These are phyloP conservation scores for Anarsia innoxiella DNA, from an alignment of 2,888 invertebrate genomes.

Conservation along the genomic window DNA sequence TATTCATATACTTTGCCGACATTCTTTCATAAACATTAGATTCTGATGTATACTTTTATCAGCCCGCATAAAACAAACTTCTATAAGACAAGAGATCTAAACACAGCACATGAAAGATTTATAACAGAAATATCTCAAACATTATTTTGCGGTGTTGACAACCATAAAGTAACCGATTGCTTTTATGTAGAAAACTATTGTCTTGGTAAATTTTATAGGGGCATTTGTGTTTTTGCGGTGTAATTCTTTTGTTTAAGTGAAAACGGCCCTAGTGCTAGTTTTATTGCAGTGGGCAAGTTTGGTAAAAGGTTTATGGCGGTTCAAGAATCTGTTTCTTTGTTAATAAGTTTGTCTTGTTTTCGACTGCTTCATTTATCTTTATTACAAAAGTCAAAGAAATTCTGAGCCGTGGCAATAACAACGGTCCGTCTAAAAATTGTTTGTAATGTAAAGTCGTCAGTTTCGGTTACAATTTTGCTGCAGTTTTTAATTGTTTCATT, in stretches of 20 bases:
- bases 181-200: slow-evolving; percentile 42
- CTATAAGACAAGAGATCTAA: slow-evolving; percentile 24
- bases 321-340: slow-evolving; percentile 44
- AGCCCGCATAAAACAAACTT: slow-evolving; percentile 15
- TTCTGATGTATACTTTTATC: too few relatives aligned
- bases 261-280: slow-evolving; percentile 34
- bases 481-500: slow-evolving; percentile 39
- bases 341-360: too few relatives aligned
- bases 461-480: slow-evolving; percentile 44
- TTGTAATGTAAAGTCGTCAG: slow-evolving; percentile 32
- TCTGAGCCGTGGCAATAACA: too few relatives aligned
- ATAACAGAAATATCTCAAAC: slow-evolving; percentile 28
- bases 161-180: slow-evolving; percentile 37
- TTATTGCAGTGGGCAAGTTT: slow-evolving; percentile 45
- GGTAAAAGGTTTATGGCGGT: too few relatives aligned
- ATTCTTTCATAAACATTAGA: too few relatives aligned
- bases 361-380: too few relatives aligned
- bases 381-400: too few relatives aligned
- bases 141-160: slow-evolving; percentile 57
- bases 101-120: slow-evolving; percentile 33
- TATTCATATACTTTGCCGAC: too few relatives aligned
- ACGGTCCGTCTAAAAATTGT: too few relatives aligned
- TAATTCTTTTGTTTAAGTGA: slow-evolving; percentile 45
- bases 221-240: slow-evolving; percentile 59
- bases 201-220: slow-evolving; percentile 49